Conservation (phyloP, 2,797 vertebrate genomes). For the Sebastolobus altivelis region DNA sequence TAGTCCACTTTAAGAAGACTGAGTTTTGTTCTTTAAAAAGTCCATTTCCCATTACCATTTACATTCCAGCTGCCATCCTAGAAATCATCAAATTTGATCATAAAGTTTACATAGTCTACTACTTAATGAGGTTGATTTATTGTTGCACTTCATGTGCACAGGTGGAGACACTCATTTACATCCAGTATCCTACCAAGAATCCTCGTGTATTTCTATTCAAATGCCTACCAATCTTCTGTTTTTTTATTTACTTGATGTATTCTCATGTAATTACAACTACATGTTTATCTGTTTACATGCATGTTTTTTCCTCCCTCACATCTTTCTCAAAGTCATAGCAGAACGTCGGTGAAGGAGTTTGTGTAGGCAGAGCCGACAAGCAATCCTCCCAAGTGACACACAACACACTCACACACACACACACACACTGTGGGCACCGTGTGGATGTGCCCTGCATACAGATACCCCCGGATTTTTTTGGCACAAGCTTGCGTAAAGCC, state of each 20-base stretch:
- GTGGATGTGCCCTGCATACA: constrained; percentile 73
- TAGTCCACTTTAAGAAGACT: no score
- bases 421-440: constrained; percentile 50
- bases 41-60: no score
- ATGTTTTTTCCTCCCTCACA: constrained; percentile 29
- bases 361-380: constrained; percentile 67
- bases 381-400: constrained; percentile 59
- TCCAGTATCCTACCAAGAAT: not conserved
- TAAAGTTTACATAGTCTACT: not conserved
- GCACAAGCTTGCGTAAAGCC: constrained; percentile 43
- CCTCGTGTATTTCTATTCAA: not conserved
- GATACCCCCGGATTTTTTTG: constrained; percentile 53
- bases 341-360: constrained; percentile 40
- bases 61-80: not conserved
- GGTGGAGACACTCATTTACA: not conserved
- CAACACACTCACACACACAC: constrained; percentile 30
- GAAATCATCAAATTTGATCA: not conserved
- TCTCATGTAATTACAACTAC: not conserved
- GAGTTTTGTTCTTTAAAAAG: no score
- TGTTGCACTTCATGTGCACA: not conserved
- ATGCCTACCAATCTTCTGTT: not conserved
- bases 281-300: not conserved
- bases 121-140: not conserved
- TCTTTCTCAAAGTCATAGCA: constrained; percentile 37
- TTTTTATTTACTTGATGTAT: not conserved